Base-by-base conservation (phyloP, 2,797 vertebrate species). In the Coregonus suidteri region DNA sequence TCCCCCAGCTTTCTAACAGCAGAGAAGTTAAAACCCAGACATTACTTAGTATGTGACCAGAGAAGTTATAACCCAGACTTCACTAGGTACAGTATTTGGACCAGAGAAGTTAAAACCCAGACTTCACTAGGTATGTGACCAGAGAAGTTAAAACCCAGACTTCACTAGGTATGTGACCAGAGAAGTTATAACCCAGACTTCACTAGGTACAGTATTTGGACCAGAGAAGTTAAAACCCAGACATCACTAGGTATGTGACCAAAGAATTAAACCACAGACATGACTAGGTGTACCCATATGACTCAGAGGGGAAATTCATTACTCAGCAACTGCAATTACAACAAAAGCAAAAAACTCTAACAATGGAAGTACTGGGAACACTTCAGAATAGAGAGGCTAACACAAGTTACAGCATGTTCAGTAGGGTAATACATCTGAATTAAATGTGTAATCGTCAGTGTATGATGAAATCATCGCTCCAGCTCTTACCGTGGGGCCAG, bases 401-500 rank as follows among this genome's bases (percentile, higher is more conserved):
- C 25, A 59, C 51, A 31, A 25, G 14, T 73, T 34, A 11, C 30
- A 51, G 64, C 25, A 6, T 73, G 14, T 1, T 52, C 76, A 11
- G 72, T 5, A 71, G 9, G 67, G 54, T 62, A 52, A 54, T 67
- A 75, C 75, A 74, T 75, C 4, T 74, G 20, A 59, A 51, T 77
- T 3, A 72, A 53, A 34, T 16, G 71, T 30, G 47, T 30, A 18
- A 16, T 35, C 66, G 1, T 16, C 66, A 68, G 34, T 37, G 7
- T 15, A 66, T 65, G 62, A 54, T 53, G 64, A 35, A 11, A 64
- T 30, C 59, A 3, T 25, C 0, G 20, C 51, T 18, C 20, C 7
- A 53, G 47, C 11, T 79, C 90, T 90, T 73, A 91, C 91, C 88
- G 71, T 78, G 75, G 76, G 86, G 83, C 89, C 86, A 86, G 62